A percentile compares a stretch with the other conserved stretches of the same genome.
Evolutionary conservation across 2,888 invertebrate species (phyloP).

Genomic region (Laothoe populi): DNA sequence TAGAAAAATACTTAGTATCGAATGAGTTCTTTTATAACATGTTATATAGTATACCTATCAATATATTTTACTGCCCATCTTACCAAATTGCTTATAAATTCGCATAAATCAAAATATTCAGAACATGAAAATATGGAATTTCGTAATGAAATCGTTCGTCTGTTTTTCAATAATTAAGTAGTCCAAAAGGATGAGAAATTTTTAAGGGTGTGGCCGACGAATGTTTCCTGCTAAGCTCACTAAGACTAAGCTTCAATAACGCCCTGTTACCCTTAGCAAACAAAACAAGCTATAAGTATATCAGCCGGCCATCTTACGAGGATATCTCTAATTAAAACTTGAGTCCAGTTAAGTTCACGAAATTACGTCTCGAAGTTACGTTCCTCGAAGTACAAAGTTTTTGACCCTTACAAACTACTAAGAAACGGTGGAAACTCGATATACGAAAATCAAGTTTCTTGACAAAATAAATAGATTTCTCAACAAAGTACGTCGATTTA

Average conservation of each 20-base stretch:
- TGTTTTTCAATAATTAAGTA: not conserved
- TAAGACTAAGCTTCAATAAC: constrained; percentile 8
- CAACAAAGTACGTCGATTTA: too few relatives aligned
- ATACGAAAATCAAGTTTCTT: constrained; percentile 32
- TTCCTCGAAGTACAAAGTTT: too few relatives aligned
- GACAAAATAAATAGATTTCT: constrained; percentile 1
- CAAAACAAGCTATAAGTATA: constrained; percentile 29
- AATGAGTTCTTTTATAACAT: too few relatives aligned
- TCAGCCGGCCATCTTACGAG: constrained; percentile 44
- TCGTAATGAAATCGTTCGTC: not conserved
- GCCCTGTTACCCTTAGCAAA: constrained; percentile 27
- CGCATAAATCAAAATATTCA: too few relatives aligned
- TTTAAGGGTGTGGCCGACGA: not conserved
- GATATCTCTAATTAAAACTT: constrained; percentile 64
- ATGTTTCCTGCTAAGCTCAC: not conserved
- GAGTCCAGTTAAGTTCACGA: constrained; percentile 42
- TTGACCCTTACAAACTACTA: constrained; percentile 40
- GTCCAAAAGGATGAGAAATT: not conserved
- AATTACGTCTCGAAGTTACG: constrained; percentile 45
- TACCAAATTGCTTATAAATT: too few relatives aligned
- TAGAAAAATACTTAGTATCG: not conserved
- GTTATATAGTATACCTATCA: too few relatives aligned
- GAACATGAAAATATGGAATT: not conserved
- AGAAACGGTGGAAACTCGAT: constrained; percentile 37
- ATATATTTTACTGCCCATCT: too few relatives aligned